phyloP scores from a whole-genome alignment of 2,797 vertebrate species.

The Balearica regulorum region DNA sequence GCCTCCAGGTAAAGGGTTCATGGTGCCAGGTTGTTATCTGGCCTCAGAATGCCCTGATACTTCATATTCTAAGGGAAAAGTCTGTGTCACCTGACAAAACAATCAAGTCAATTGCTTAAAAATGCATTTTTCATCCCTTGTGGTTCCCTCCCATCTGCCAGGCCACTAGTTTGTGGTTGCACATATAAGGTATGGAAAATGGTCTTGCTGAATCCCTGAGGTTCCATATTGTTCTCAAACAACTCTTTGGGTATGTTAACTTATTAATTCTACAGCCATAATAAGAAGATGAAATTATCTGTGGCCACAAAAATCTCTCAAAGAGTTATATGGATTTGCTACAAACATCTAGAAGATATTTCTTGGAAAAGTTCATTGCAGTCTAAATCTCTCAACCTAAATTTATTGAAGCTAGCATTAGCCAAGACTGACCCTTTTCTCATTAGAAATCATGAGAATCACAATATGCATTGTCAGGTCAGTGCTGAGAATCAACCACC shows the following conservation, averaged over 20 bases:
- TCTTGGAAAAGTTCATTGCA: neutral
- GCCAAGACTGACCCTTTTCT: neutral
- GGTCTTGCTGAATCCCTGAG: neutral
- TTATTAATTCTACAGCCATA: neutral
- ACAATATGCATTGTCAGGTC: neutral
- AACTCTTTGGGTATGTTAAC: neutral
- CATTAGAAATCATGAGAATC: neutral
- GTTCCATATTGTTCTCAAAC: neutral
- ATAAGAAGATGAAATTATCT: neutral
- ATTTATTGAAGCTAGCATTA: neutral
- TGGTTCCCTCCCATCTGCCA: neutral
- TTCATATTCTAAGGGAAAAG: neutral
- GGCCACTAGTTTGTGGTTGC: neutral
- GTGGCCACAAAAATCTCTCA: neutral
- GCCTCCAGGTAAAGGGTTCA: neutral
- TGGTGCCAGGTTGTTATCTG: neutral
- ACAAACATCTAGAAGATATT: neutral
- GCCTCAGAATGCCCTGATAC: neutral
- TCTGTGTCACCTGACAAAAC: neutral
- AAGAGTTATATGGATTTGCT: neutral
- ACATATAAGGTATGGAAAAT: neutral
- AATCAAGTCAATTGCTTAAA: neutral
- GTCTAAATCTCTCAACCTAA: neutral
- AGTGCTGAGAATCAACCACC: neutral
- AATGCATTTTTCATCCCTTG: neutral